Evolutionary conservation across 1,140 invertebrate genomes (phyloP), one percentile per base, ranked within the genome.

Genomic region (Drosophila mauritiana): DNA sequence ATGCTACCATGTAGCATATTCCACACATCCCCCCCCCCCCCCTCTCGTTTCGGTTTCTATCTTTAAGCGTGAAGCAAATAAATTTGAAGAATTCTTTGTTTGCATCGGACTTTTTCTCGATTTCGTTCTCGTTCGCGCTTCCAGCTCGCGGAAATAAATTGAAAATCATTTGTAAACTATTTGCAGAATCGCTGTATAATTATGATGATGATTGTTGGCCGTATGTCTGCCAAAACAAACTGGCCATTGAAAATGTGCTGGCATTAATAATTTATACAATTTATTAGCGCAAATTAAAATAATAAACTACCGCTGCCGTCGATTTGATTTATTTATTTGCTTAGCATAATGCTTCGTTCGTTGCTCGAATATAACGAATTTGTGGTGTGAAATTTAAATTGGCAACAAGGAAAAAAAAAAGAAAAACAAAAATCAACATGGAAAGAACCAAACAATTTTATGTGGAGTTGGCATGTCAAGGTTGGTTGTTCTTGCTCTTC

Each of bases 1-100:
- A 54, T 57, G 49, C 57, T 48, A 42, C 3, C 62, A 78, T 85
- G 68, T 55, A 84, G 72, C 81, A 86, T 86, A 80, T 82, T 75
- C 37, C 17, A 17, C 17, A 17, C 1, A 17, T 20, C 20, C 20
- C 20, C 0, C 2, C 20, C 20, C 20, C 1, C 20, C 20, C 20
- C 7, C 7, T 7, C 45, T 46, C 63, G 58, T 58, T 58, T 36
- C 27, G 52, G 52, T 55, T 25, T 72, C 53, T 57, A 58, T 72
- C 49, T 70, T 57, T 49, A 70, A 70, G 10, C 52, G 61, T 59
- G 58, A 70, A 82, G 76, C 64, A 85, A 84, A 85, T 84, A 68
- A 77, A 88, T 88, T 82, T 82, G 61, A 82, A 72, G 79, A 88
- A 82, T 88, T 88, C 46, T 77, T 51, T 73, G 73, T 73, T 77